Percentiles rank a stretch among this genome's conserved stretches.
phyloP scores from a whole-genome alignment of 2,888 invertebrate species.

The Scrobipalpa atriplicella region DNA sequence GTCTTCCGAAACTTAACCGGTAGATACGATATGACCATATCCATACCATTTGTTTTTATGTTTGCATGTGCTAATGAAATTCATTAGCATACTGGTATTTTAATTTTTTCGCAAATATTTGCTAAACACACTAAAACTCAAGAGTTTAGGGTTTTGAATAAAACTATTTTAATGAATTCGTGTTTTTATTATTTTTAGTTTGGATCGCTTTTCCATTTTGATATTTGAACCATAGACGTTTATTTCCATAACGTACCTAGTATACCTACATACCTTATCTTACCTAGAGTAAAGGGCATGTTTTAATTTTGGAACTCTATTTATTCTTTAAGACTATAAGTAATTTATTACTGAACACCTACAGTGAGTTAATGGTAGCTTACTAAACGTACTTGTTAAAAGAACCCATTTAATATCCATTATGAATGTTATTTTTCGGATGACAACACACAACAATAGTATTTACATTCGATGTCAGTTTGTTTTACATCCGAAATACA shows the following conservation, averaged over 20 bases:
- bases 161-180: neutral
- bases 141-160: conserved; percentile 28
- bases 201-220: no score
- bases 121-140: conserved; percentile 20
- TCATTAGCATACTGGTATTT: conserved; percentile 24
- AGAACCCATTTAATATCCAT: conserved; percentile 73
- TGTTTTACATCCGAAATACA: conserved; percentile 80
- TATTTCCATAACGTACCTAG: neutral
- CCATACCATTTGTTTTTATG: conserved; percentile 2
- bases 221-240: no score
- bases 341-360: neutral
- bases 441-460: conserved; percentile 78
- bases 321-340: neutral
- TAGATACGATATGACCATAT: conserved; percentile 9
- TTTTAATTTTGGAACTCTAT: neutral
- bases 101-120: conserved; percentile 37
- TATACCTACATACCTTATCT: neutral
- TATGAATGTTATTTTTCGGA: conserved; percentile 72
- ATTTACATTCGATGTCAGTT: conserved; percentile 82
- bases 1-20: neutral
- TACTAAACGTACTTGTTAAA: conserved; percentile 54
- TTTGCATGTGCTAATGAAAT: conserved; percentile 26
- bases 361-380: conserved; percentile 33
- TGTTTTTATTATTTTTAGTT: no score
- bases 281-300: no score